Evolutionary conservation across 2,113 vertebrate species (phyloP).

Genomic region (Arenaria interpres): DNA sequence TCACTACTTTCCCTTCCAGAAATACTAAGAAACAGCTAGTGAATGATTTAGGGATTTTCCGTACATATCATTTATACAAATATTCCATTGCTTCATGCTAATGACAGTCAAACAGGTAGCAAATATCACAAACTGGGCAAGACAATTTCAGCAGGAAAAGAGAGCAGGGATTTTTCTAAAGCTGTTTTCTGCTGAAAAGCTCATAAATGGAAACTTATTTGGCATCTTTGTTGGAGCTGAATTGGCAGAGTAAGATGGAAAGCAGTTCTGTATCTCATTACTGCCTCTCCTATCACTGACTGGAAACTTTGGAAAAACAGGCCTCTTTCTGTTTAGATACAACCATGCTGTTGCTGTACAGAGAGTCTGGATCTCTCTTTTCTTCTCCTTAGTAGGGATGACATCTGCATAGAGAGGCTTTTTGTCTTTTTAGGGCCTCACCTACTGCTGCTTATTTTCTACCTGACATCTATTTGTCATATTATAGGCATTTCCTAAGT

Average conservation of each 20-base stretch:
- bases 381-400: neutral
- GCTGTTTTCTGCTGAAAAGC: conserved; percentile 30
- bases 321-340: conserved; percentile 14
- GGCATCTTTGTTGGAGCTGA: conserved; percentile 6
- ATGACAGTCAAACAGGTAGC: conserved; percentile 35
- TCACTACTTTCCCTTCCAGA: neutral
- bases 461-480: neutral
- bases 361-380: neutral
- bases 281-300: conserved; percentile 31
- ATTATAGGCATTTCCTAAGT: neutral
- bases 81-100: conserved; percentile 44
- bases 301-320: conserved; percentile 27
- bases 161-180: neutral
- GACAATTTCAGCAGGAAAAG: neutral
- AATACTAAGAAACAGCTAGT: neutral
- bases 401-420: neutral
- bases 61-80: neutral
- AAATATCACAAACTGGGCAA: neutral
- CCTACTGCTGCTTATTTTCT: neutral
- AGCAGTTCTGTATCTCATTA: conserved; percentile 47
- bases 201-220: conserved; percentile 44
- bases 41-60: conserved; percentile 23
- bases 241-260: conserved; percentile 52
- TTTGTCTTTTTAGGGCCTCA: conserved; percentile 3
- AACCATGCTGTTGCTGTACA: neutral